These are phyloP conservation scores for Australoheros scitulus DNA, from an alignment of 2,113 vertebrate species.

Conservation along the genomic window DNA sequence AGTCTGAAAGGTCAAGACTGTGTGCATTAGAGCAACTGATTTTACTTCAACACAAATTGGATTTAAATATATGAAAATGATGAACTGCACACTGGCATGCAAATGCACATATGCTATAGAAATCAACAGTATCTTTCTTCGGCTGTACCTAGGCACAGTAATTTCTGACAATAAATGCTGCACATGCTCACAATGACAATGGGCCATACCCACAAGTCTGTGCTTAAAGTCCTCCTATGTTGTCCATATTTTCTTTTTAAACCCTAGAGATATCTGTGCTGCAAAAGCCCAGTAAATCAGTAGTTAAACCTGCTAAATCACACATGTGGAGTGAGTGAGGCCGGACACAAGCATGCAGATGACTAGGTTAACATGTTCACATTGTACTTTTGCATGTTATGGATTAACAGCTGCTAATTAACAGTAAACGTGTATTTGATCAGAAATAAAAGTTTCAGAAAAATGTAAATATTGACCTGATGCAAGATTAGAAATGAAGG, in stretches of 20 bases:
- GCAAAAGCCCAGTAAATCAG: background rate
- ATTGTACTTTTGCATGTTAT: background rate
- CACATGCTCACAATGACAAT: background rate
- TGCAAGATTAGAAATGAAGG: background rate
- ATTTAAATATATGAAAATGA: background rate
- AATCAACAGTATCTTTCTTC: background rate
- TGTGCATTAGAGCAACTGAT: background rate
- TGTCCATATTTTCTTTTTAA: background rate
- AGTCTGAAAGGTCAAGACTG: background rate
- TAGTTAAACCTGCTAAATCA: background rate
- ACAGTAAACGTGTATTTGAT: background rate
- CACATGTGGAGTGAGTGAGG: background rate
- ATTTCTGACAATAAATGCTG: background rate
- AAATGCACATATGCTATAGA: background rate
- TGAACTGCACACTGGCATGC: background rate
- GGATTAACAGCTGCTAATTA: rapidly evolving
- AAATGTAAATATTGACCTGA: background rate
- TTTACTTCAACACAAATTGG: background rate
- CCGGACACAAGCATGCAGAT: background rate
- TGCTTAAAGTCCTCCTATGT: background rate
- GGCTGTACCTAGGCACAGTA: background rate
- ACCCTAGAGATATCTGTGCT: background rate
- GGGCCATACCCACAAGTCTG: background rate
- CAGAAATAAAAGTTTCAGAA: background rate
- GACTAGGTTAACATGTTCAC: rapidly evolving